A percentile compares a stretch with the other conserved stretches of the same genome.
Evolutionary conservation across 2,113 vertebrate genomes (phyloP).

Genomic region (Lethenteron reissneri): DNA sequence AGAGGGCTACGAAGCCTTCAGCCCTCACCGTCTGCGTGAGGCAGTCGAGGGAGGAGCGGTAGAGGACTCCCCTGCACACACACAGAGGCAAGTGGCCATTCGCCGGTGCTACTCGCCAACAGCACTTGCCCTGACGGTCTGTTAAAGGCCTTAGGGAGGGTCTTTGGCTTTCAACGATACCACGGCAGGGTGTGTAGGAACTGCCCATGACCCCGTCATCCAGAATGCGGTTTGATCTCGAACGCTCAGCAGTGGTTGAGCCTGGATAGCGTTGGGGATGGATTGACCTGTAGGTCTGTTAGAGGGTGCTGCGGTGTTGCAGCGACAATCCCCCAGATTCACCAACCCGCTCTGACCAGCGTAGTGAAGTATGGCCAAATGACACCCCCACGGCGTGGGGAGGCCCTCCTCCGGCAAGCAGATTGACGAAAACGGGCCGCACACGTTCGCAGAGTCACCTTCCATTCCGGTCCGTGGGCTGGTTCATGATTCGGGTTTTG

Average conservation of each 20-base stretch:
- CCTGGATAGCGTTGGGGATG: too few relatives aligned
- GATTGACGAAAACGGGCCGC: not conserved
- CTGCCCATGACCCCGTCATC: not conserved
- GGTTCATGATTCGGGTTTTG: conserved; percentile 61
- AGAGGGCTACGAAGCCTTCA: conserved; percentile 42
- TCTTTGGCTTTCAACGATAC: not conserved
- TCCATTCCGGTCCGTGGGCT: conserved; percentile 36
- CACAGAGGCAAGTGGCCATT: not conserved
- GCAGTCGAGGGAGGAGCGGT: conserved; percentile 44
- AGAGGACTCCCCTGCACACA: conserved; percentile 34
- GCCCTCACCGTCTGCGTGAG: conserved; percentile 32
- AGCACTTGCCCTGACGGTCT: not conserved
- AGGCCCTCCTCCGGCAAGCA: too few relatives aligned
- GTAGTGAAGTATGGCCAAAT: too few relatives aligned
- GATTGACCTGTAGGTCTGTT: too few relatives aligned
- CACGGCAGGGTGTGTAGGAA: not conserved
- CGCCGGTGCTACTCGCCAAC: not conserved
- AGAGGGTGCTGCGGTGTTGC: too few relatives aligned
- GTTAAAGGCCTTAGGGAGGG: not conserved
- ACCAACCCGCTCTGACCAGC: too few relatives aligned
- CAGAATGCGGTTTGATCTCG: not conserved
- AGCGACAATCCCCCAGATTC: too few relatives aligned
- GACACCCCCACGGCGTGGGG: too few relatives aligned
- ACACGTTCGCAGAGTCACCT: conserved; percentile 19
- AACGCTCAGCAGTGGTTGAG: not conserved